A percentile compares a stretch with the other conserved stretches of the same genome.
Evolutionary conservation across 2,797 vertebrate genomes (phyloP).

Genomic region (Xenentodon cancila): DNA sequence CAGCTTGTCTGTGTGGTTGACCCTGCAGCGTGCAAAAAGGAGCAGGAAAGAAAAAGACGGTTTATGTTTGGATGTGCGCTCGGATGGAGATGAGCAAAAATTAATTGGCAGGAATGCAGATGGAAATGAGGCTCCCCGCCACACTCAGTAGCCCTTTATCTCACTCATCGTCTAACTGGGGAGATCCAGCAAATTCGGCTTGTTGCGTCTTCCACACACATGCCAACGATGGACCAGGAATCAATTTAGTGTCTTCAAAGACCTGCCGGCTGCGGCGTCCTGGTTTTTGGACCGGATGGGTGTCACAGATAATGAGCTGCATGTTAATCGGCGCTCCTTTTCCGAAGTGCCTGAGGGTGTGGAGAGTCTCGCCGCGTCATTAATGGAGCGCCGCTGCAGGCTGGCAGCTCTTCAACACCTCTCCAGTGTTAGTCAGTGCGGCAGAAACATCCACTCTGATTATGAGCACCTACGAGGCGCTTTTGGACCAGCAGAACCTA

Average conservation of each 20-base stretch:
- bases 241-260: constrained; percentile 22
- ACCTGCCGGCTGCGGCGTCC: neutral
- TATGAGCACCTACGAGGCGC: too few species aligned
- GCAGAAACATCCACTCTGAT: too few species aligned
- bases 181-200: constrained; percentile 28
- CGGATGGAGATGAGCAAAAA: constrained; percentile 63
- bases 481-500: too few species aligned
- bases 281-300: constrained; percentile 6
- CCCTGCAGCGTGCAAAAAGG: constrained; percentile 17
- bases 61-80: constrained; percentile 19
- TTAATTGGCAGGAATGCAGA: constrained; percentile 53
- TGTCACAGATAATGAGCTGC: constrained; percentile 29
- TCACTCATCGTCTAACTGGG: constrained; percentile 51
- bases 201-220: constrained; percentile 1
- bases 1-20: constrained; percentile 35
- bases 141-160: constrained; percentile 39
- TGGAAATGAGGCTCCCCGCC: constrained; percentile 29
- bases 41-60: neutral
- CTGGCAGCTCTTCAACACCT: neutral
- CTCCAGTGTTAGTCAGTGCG: neutral
- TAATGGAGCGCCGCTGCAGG: neutral
- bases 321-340: constrained; percentile 20
- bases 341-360: constrained; percentile 3
- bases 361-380: neutral
- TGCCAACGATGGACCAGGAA: constrained; percentile 9